Percentiles rank a stretch among this genome's conserved stretches.
These are phyloP conservation scores for Gymnoscopelus microlampas DNA, from an alignment of 2,797 vertebrate genomes.

Conservation along the genomic window DNA sequence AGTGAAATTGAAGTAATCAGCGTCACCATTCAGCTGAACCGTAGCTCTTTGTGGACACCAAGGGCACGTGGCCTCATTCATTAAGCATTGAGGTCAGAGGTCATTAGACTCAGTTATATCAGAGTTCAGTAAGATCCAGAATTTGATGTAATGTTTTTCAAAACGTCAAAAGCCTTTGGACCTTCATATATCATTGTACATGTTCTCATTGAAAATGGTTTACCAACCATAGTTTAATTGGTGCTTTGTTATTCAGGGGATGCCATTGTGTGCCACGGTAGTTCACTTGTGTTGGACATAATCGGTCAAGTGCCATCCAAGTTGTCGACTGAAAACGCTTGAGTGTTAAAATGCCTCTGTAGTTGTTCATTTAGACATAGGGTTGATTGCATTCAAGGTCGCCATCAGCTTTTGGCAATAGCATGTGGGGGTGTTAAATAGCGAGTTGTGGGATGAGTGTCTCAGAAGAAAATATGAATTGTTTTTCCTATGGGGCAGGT, in stretches of 20 bases:
- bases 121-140: no score
- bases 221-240: background rate
- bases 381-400: background rate
- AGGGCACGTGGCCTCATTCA: no score
- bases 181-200: no score
- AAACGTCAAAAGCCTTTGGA: no score
- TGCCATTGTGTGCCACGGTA: constrained; percentile 8
- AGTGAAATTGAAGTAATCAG: no score
- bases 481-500: constrained; percentile 18
- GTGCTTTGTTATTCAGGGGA: constrained; percentile 1
- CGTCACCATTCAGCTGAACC: no score
- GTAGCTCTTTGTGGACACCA: no score
- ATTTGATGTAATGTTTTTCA: no score
- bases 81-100: no score
- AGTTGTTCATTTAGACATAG: background rate
- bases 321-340: background rate
- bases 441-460: constrained; percentile 9
- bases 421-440: constrained; percentile 22
- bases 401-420: background rate
- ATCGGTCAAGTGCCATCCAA: no score
- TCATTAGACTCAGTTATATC: no score
- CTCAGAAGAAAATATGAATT: constrained; percentile 30
- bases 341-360: constrained; percentile 2
- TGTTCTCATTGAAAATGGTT: background rate
- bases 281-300: background rate